These are phyloP conservation scores for Tachina lurida DNA, from an alignment of 2,888 invertebrate genomes.

Conservation along the genomic window DNA sequence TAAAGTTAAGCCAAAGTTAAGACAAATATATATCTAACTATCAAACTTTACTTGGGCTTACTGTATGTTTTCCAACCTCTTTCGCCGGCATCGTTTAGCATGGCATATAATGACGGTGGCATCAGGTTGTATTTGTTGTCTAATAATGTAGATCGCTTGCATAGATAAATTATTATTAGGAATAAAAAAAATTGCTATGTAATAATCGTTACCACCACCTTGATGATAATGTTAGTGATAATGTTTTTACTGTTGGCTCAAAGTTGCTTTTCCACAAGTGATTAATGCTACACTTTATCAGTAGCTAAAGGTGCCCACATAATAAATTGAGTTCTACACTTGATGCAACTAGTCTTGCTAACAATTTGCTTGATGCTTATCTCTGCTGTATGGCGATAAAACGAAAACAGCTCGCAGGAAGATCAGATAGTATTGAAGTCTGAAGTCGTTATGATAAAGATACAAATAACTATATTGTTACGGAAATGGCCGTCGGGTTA, in stretches of 20 bases:
- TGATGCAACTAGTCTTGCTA: slow-evolving; percentile 29
- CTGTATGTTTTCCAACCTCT: not conserved
- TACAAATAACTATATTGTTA: too few relatives aligned
- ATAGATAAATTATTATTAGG: slow-evolving; percentile 62
- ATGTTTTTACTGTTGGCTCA: not conserved
- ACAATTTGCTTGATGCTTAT: slow-evolving; percentile 38
- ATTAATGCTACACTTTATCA: slow-evolving; percentile 59
- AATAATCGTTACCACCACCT: slow-evolving; percentile 45
- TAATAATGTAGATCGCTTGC: slow-evolving; percentile 59
- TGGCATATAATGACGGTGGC: slow-evolving; percentile 11
- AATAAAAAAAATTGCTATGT: slow-evolving; percentile 36
- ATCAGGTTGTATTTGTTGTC: slow-evolving; percentile 55
- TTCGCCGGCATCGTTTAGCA: not conserved
- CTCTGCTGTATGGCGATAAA: slow-evolving; percentile 20
- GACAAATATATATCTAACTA: not conserved
- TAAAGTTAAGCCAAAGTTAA: not conserved
- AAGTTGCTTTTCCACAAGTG: slow-evolving; percentile 52
- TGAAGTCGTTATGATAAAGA: too few relatives aligned
- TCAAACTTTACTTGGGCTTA: not conserved
- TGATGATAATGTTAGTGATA: slow-evolving; percentile 46
- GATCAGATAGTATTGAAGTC: too few relatives aligned
- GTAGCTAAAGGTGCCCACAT: slow-evolving; percentile 45
- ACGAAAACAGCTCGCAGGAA: not conserved
- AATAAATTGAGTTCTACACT: slow-evolving; percentile 40
- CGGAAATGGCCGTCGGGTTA: too few relatives aligned